Conservation (phyloP, 92 coral and sea anemone genomes). For the Palythoa grandis region DNA sequence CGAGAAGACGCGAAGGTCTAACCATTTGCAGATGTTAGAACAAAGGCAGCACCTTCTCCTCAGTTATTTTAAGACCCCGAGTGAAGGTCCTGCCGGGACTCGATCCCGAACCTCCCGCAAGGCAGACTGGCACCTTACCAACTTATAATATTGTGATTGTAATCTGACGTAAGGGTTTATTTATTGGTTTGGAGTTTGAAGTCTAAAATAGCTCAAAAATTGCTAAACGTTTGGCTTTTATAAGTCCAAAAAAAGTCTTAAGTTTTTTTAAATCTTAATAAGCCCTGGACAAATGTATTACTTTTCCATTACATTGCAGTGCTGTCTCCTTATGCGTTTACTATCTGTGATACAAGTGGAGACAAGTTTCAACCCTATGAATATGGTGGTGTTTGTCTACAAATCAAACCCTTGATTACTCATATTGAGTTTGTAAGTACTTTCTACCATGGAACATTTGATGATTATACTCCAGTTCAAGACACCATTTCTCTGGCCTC, state of each 20-base stretch:
- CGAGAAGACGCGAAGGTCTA: too few relatives aligned
- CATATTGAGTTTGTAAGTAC: slow-evolving; percentile 78
- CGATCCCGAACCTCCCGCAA: too few relatives aligned
- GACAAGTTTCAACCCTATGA: slow-evolving; percentile 64
- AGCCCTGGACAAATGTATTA: not conserved
- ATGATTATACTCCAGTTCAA: not conserved
- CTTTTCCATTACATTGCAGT: slow-evolving; percentile 48
- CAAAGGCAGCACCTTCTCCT: too few relatives aligned
- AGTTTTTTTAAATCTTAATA: not conserved
- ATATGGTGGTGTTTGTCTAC: slow-evolving; percentile 88
- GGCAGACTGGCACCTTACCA: too few relatives aligned
- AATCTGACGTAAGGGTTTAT: too few relatives aligned
- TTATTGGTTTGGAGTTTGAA: too few relatives aligned
- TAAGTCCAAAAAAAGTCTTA: not conserved
- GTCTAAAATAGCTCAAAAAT: not conserved
- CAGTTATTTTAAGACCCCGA: too few relatives aligned
- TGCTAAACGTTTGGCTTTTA: not conserved
- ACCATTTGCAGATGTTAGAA: too few relatives aligned
- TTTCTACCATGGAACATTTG: not conserved
- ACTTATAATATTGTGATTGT: too few relatives aligned
- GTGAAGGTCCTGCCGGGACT: too few relatives aligned
- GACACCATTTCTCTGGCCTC: slow-evolving; percentile 2
- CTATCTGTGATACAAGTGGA: slow-evolving; percentile 94
- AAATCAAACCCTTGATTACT: slow-evolving; percentile 71
- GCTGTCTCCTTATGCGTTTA: slow-evolving; percentile 90